Evolutionary conservation across 2,888 invertebrate species (phyloP), one percentile per base, ranked within the genome.

Genomic region (Eueremaeus valkanovi): DNA sequence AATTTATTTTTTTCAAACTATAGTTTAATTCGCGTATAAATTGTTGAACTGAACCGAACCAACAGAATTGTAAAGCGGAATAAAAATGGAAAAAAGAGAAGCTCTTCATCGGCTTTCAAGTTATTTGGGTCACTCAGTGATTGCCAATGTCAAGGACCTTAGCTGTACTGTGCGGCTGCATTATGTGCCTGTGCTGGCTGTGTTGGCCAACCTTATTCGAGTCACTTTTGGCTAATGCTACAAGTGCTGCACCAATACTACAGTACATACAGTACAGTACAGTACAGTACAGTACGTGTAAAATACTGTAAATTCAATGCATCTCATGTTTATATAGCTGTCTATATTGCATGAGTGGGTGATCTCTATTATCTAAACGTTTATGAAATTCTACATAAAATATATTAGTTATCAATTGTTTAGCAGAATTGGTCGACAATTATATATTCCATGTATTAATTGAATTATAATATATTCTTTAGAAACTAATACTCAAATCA

Each of bases 101-200:
- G 40, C 68, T 36, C 68, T 68, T 68, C 68, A 40, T 24, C 24
- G 68, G 68, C 68, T n/a, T 68, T 42, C 36, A 33, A 68, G 68
- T 42, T 68, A 68, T 68, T 68, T 68, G 68, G 68, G 68, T 68
- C 40, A 24, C 11, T 42, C 68, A 68, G 40, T 68, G 40, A 68
- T 68, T n/a, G 68, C 58, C 68, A 68, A 68, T 68, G 68, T 68
- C 40, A 68, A 68, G 68, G 68, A 68, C 68, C 68, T 68, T 21
- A 9, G 36, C 36, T 36, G 11, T 36, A 11, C 36, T 36, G 36
- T 36, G 55, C 27, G 11, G 21, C 21, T 55, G 55, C 27, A 21
- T 55, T 11, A 24, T 27, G 27, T 55, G 36, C 36, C 36, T 55
- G 24, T 55, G 18, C 29, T 61, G 31, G 3, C 36, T 33, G 29